Percentiles rank a stretch among this genome's conserved stretches.
These are phyloP conservation scores for Oligia latruncula DNA, from an alignment of 2,888 invertebrate genomes.

Conservation along the genomic window DNA sequence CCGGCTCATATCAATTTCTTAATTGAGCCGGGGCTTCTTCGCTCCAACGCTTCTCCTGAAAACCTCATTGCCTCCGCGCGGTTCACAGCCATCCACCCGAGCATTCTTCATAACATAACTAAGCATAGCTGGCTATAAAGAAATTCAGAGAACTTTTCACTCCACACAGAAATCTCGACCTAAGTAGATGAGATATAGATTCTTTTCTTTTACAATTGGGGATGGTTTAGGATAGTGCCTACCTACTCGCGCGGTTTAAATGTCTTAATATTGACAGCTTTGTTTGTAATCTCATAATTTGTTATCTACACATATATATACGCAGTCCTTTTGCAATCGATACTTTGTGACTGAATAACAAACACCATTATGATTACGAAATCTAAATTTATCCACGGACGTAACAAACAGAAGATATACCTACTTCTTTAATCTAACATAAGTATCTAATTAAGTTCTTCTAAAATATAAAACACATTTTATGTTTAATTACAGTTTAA, in stretches of 20 bases:
- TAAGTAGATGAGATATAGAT: constrained; percentile 2
- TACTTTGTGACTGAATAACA: constrained; percentile 12
- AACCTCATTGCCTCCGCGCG: constrained; percentile 70
- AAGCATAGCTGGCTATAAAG: constrained; percentile 60
- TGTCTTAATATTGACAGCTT: background rate
- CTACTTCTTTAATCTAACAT: constrained; percentile 3
- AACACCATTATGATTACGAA: constrained; percentile 22
- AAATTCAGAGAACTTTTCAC: constrained; percentile 64
- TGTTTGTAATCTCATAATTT: background rate
- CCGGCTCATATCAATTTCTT: constrained; percentile 88
- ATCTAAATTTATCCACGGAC: constrained; percentile 19
- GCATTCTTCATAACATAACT: constrained; percentile 68
- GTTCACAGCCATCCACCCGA: constrained; percentile 62
- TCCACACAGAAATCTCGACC: constrained; percentile 44
- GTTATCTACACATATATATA: background rate
- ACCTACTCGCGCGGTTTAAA: background rate
- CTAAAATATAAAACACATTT: background rate
- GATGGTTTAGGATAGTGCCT: background rate
- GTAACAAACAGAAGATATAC: constrained; percentile 15
- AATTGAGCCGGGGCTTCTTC: constrained; percentile 84
- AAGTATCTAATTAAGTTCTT: background rate
- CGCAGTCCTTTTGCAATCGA: constrained; percentile 25
- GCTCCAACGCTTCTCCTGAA: constrained; percentile 78
- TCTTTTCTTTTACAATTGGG: constrained; percentile 19
- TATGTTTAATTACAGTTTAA: background rate